Conservation (phyloP, 1,140 invertebrate species). For the Stenopsyche tienmushanensis region DNA sequence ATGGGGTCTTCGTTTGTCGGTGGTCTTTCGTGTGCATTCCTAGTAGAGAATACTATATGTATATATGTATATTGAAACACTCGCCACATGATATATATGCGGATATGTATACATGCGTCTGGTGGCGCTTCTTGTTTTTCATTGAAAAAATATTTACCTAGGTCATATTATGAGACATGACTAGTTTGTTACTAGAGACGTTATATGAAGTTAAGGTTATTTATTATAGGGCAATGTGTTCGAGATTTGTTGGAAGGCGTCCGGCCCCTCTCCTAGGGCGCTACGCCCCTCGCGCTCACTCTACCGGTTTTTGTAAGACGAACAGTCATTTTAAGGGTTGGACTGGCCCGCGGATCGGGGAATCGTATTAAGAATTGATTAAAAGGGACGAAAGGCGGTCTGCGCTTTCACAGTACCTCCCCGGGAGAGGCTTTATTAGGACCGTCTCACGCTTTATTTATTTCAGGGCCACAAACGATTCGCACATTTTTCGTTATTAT, state of each 20-base stretch:
- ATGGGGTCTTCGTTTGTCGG: too few relatives aligned
- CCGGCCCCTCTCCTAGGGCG: conserved; percentile 17
- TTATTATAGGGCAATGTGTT: conserved; percentile 39
- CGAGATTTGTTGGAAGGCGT: conserved; percentile 38
- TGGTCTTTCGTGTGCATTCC: too few relatives aligned
- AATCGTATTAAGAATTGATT: not conserved
- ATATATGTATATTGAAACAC: not conserved
- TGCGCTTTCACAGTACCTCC: not conserved
- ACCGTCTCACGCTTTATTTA: conserved; percentile 4
- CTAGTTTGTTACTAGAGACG: conserved; percentile 42
- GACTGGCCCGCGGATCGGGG: not conserved
- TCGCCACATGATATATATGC: conserved; percentile 2
- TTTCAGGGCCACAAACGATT: conserved; percentile 5
- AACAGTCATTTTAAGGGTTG: not conserved
- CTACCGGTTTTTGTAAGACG: not conserved
- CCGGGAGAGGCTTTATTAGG: not conserved
- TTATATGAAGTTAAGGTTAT: conserved; percentile 41
- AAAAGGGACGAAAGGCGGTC: not conserved
- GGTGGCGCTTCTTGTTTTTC: conserved; percentile 35
- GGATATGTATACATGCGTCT: conserved; percentile 22
- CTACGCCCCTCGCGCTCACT: conserved; percentile 7
- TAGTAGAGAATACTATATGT: too few relatives aligned
- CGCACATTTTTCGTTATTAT: not conserved
- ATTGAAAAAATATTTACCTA: conserved; percentile 40
- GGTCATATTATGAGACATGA: conserved; percentile 40